Evolutionary conservation across 1,140 invertebrate genomes (phyloP), one percentile per base, ranked within the genome.

Genomic region (Drosophila grimshawi): DNA sequence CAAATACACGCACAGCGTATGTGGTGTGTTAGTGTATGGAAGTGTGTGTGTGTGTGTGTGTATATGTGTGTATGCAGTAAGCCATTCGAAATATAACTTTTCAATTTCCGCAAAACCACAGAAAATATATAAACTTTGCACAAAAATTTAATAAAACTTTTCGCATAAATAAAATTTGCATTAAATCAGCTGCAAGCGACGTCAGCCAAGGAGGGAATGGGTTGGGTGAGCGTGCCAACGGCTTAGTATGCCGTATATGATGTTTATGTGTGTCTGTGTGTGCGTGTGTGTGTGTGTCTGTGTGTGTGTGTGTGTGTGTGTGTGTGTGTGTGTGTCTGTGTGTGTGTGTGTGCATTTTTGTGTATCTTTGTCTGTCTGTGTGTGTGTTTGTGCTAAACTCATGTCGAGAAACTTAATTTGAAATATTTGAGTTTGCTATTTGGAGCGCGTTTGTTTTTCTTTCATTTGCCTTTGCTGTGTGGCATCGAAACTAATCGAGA

Each of bases 111-210:
- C 85, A 89, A 89, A 89, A 89, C 85, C 85, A 89, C 85, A 89
- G 85, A 89, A 88, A 89, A 89, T 89, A 89, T 89, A 81, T 89
- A 81, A 89, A 89, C 85, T 89, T 89, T 89, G 85, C 85, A 81
- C 85, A 89, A 89, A 89, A 89, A 89, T 89, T 89, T 89, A 89
- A 89, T 89, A 89, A 89, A 89, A 89, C 85, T 89, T 89, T 89
- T 89, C 85, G 85, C 85, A 89, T 89, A 89, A 89, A 89, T 89
- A 89, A 90, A 89, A 89, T 90, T 89, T 89, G 85, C 85, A 89
- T 89, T 89, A 89, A 89, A 89, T 88, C 83, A 88, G 80, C 83
- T 88, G 83, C 83, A 85, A 89, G 83, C 80, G 76, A 89, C 70
- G 74, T 68, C 46, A 77, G 39, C 32, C 43, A 39, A 32, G 51